A percentile compares a stretch with the other conserved stretches of the same genome.
Conservation (phyloP, 2,797 vertebrate genomes). For the Lithobates sylvaticus region DNA sequence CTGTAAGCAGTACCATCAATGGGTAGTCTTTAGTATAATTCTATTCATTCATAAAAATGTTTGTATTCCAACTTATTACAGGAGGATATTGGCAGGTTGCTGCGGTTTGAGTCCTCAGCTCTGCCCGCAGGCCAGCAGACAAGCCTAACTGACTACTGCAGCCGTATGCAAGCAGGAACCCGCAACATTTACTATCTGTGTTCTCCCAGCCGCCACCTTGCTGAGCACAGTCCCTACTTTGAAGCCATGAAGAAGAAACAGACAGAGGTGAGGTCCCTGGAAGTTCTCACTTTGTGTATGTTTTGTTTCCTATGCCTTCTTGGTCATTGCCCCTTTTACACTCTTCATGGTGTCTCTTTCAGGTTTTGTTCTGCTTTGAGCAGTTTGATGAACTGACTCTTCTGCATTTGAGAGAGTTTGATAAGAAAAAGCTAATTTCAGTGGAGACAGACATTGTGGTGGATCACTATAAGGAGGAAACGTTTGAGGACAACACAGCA, state of each 20-base stretch:
- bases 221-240: slow-evolving; percentile 92
- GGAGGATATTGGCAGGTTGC: slow-evolving; percentile 94
- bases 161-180: slow-evolving; percentile 90
- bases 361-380: slow-evolving; percentile 98
- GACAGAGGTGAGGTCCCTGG: slow-evolving; percentile 82
- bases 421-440: slow-evolving; percentile 95
- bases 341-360: not conserved
- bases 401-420: slow-evolving; percentile 92
- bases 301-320: not conserved
- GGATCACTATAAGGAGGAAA: slow-evolving; percentile 97
- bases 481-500: slow-evolving; percentile 83
- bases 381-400: slow-evolving; percentile 97
- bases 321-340: not conserved
- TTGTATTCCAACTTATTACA: slow-evolving; percentile 62
- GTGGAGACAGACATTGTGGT: slow-evolving; percentile 97
- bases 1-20: too few species aligned
- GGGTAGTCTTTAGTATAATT: not conserved
- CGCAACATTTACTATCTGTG: slow-evolving; percentile 97
- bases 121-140: slow-evolving; percentile 89
- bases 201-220: slow-evolving; percentile 90
- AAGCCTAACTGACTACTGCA: slow-evolving; percentile 85
- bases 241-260: slow-evolving; percentile 97
- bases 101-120: slow-evolving; percentile 89
- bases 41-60: not conserved
- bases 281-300: not conserved